Base-by-base conservation (phyloP, 2,113 vertebrate genomes). In the Oreochromis aureus region DNA sequence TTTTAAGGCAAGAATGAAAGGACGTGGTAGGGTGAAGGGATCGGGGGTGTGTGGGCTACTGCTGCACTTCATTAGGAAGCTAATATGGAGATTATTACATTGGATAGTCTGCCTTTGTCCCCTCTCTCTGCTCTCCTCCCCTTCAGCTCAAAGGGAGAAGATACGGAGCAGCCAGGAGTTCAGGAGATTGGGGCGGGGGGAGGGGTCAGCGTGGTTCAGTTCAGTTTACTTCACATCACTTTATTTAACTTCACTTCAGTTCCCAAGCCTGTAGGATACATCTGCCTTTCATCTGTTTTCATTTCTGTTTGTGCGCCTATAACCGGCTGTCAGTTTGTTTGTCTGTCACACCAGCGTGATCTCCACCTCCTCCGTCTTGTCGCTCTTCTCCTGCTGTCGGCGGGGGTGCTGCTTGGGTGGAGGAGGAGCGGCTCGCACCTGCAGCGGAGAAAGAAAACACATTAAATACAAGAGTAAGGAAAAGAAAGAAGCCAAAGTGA, bases 311-410 rank as follows among this genome's bases (percentile, higher is more conserved):
- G 54, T 58, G 61, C 84, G 53, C 86, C 59, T 61, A 15, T 24
- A 86, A 78, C 76, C 5, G 51, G 59, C 69, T 69, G 89, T 39
- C 58, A 82, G 78, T 58, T 81, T 16, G 69, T 80, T 69, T 44
- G 58, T 82, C 71, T 78, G 8, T 97, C 96, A 99, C 95, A 99
- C 99, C 95, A 99, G 97, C 0, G 99, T 99, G 92, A 99, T 99
- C 89, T 99, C 99, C 95, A 99, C 99, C 19, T 99, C 99, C 94
- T 99, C 99, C 0, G 97, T 97, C 95, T 99, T 99, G 93, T 99
- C 98, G 0, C 97, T 97, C 96, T 99, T 99, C 94, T 99, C 98
- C 4, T 97, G 59, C 2, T 96, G 94, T 88, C 97, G 95, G 51
- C 98, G 97, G 18, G 97, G 94, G 18, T 97, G 97, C 93, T 99